Evolutionary conservation across 2,113 vertebrate genomes (phyloP).

Genomic region (Pangasianodon gigas): DNA sequence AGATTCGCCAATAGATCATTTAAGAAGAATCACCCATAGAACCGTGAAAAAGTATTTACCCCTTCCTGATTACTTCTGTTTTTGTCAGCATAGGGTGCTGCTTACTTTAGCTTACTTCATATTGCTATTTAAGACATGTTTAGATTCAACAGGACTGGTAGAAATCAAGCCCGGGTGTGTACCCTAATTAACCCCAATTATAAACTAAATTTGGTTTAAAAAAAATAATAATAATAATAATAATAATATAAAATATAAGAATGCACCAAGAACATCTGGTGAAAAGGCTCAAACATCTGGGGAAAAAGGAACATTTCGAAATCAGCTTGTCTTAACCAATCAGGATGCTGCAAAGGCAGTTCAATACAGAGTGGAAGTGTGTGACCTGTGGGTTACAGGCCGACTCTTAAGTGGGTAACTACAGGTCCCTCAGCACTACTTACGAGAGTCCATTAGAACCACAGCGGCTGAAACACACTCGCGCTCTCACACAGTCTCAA

Average conservation of each 20-base stretch:
- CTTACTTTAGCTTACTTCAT: not conserved
- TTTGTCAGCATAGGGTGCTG: not conserved
- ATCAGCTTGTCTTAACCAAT: slow-evolving; percentile 14
- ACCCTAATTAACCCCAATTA: not conserved
- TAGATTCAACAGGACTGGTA: not conserved
- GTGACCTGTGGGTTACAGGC: slow-evolving; percentile 43
- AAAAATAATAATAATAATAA: not conserved
- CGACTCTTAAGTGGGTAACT: slow-evolving; percentile 44
- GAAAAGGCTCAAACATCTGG: not conserved
- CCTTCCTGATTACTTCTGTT: too few species aligned
- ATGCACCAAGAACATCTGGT: not conserved
- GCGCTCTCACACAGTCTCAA: not conserved
- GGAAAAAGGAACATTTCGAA: not conserved
- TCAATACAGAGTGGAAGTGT: slow-evolving; percentile 52
- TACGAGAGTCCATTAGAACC: slow-evolving; percentile 34
- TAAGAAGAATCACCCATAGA: not conserved
- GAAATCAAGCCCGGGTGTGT: not conserved
- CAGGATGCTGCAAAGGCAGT: not conserved
- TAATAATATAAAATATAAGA: not conserved
- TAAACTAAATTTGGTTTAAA: not conserved
- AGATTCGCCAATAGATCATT: not conserved
- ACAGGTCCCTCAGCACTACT: slow-evolving; percentile 52
- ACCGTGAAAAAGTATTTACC: not conserved
- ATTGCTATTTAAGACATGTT: not conserved
- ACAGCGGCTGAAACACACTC: not conserved